Evolutionary conservation across 2,888 invertebrate genomes (phyloP), one percentile per base, ranked within the genome.

Genomic region (Baccha elongata): DNA sequence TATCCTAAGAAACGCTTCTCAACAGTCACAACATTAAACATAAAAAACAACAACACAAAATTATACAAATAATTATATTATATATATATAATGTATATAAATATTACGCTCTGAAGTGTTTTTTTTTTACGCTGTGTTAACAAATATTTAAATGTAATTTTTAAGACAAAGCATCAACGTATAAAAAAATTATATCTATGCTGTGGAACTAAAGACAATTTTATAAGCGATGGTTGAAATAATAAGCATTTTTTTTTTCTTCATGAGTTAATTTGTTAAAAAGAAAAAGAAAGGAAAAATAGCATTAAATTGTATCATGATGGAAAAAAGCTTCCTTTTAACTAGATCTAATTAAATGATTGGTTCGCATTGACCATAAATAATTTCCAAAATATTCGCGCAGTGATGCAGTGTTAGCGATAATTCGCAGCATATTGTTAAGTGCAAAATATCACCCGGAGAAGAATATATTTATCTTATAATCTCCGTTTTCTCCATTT

Each of bases 371-470:
- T 69, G 81, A 80, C 68, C 74, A 80, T 69, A 17, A 23, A 46
- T 32, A 68, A 64, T 69, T 62, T 69, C 76, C 72, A 65, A 79
- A 64, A 60, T 76, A 62, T 44, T n/a, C 71, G 83, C 72, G 72
- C 72, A 73, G 64, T 64, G 62, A 52, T 73, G 32, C 37, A 65
- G 64, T 86, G 80, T 60, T 42, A 87, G 90, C 90, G 89, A 89
- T 89, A 88, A 87, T 89, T 87, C 89, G 90, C 87, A 89, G 89
- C 88, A 87, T 89, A 90, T 89, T 76, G 86, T 87, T 88, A 85
- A 89, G 89, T 89, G 88, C 89, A 90, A 90, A 89, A 90, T 86
- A 89, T 89, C 89, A 86, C 32, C 42, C 26, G 68, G 11, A 42
- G 64, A 40, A 74, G 13, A 60, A 21, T 17, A 42, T 62, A 10